These are phyloP conservation scores for Lethocerus indicus DNA, from an alignment of 1,140 invertebrate species.

Conservation along the genomic window DNA sequence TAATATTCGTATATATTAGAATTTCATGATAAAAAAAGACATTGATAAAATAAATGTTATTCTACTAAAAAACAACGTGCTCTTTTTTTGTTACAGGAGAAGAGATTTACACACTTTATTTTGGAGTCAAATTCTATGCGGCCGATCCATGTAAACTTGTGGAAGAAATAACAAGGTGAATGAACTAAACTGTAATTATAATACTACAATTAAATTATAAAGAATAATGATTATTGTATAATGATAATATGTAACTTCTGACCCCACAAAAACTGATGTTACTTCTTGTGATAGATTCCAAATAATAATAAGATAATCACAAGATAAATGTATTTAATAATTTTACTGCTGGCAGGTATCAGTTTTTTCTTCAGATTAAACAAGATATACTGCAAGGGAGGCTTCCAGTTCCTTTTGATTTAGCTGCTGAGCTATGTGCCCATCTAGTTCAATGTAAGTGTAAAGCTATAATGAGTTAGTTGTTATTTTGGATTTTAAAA, in stretches of 20 bases:
- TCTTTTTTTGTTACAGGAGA: slow-evolving; percentile 23
- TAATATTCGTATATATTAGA: slow-evolving; percentile 1
- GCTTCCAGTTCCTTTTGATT: slow-evolving; percentile 69
- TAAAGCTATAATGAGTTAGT: too few relatives aligned
- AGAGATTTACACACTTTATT: slow-evolving; percentile 81
- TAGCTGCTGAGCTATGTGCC: slow-evolving; percentile 82
- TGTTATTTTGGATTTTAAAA: too few relatives aligned
- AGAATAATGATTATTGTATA: neutral
- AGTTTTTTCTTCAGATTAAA: slow-evolving; percentile 90
- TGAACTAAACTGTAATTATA: neutral
- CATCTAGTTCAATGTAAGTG: slow-evolving; percentile 92
- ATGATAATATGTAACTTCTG: neutral
- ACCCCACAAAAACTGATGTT: neutral
- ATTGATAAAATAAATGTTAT: neutral
- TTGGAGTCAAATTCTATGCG: slow-evolving; percentile 97
- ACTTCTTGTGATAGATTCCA: neutral
- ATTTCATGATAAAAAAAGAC: neutral
- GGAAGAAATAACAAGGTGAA: slow-evolving; percentile 86
- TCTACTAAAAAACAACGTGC: neutral
- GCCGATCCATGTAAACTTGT: slow-evolving; percentile 90
- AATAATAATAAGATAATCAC: neutral
- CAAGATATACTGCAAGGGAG: slow-evolving; percentile 85
- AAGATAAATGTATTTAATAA: neutral
- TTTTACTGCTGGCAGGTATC: slow-evolving; percentile 52
- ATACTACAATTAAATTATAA: neutral